Evolutionary conservation across 2,888 invertebrate species (phyloP).

Genomic region (Tolmerus cingulatus): DNA sequence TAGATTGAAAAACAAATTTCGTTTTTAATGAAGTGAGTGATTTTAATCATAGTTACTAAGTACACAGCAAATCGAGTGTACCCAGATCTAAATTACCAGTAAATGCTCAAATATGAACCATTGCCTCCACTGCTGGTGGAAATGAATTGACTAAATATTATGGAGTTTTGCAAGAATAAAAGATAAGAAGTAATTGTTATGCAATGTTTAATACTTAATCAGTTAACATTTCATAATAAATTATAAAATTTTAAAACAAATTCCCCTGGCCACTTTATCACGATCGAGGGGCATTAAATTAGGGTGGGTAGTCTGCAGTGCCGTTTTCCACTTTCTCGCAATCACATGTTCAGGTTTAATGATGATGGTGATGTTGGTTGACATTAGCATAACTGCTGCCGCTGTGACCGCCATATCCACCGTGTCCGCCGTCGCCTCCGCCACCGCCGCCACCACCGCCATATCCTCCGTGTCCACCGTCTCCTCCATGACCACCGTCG

Average conservation of each 20-base stretch:
- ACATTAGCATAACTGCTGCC: constrained; percentile 38
- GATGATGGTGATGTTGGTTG: constrained; percentile 5
- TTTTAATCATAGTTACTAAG: no score
- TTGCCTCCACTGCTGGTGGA: background rate
- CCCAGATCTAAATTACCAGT: no score
- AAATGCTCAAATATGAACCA: background rate
- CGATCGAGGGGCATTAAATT: background rate
- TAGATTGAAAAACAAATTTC: no score
- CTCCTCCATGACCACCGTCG: constrained; percentile 5
- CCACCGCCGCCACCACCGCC: background rate
- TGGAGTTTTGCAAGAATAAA: background rate
- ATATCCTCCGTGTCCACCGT: background rate
- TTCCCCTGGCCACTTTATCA: background rate
- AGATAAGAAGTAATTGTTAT: background rate
- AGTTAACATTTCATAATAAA: background rate
- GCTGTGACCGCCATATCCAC: background rate
- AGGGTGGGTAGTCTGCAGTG: background rate
- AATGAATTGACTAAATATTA: background rate
- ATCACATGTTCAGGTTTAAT: background rate
- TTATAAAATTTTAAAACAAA: background rate
- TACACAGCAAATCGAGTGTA: no score
- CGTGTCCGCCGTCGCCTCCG: background rate
- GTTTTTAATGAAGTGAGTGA: no score
- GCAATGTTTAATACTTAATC: background rate
- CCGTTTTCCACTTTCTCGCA: background rate